A percentile compares a stretch with the other conserved stretches of the same genome.
phyloP scores from a whole-genome alignment of 2,113 vertebrate genomes.

The Acrocephalus kingi region DNA sequence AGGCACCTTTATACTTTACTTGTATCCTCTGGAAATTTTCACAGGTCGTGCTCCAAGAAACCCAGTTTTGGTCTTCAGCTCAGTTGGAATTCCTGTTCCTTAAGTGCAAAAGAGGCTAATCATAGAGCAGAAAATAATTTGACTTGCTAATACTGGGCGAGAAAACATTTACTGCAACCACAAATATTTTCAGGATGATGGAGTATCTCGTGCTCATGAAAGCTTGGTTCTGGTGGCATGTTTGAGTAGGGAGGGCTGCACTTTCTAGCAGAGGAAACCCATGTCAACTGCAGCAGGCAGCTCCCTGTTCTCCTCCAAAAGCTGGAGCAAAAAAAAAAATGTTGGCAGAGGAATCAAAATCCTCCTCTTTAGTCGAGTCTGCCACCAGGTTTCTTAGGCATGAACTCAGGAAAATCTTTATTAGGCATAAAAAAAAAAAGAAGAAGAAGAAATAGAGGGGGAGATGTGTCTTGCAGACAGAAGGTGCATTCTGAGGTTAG shows the following conservation, averaged over 20 bases:
- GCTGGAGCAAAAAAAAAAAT: neutral
- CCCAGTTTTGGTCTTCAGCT: constrained; percentile 45
- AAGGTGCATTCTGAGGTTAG: constrained; percentile 8
- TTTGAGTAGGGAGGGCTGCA: constrained; percentile 6
- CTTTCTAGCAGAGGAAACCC: constrained; percentile 18
- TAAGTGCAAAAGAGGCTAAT: constrained; percentile 70
- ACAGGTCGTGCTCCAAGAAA: neutral
- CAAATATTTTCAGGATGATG: constrained; percentile 66
- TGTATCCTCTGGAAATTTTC: neutral
- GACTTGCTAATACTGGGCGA: constrained; percentile 70
- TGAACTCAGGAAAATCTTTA: constrained; percentile 10
- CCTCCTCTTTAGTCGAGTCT: neutral
- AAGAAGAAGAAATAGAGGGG: neutral
- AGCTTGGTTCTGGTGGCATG: constrained; percentile 45
- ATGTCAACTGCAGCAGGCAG: neutral
- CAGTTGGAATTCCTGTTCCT: constrained; percentile 63
- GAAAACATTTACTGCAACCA: constrained; percentile 67
- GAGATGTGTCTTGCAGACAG: constrained; percentile 13
- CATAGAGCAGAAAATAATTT: constrained; percentile 69
- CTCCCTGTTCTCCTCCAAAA: neutral
- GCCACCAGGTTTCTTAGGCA: neutral
- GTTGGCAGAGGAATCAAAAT: neutral
- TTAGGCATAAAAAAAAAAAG: neutral
- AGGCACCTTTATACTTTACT: neutral
- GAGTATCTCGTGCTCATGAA: constrained; percentile 7